phyloP scores from a whole-genome alignment of 92 coral and sea anemone species.

The Paramuricea clavata region DNA sequence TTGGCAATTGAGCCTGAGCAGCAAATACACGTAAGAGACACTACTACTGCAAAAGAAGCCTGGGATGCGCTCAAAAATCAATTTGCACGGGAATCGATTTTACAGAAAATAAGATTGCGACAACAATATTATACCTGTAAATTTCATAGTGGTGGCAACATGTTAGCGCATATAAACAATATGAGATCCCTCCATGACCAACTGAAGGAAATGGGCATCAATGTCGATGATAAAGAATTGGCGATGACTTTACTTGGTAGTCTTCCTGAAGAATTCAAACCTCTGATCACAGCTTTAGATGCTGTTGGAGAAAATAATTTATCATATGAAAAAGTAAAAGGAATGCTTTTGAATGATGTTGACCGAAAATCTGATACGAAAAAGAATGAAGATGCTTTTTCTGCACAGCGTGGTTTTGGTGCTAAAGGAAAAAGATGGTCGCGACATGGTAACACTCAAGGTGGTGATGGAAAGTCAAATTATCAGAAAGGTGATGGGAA shows the following conservation, averaged over 20 bases:
- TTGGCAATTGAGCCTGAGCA: neutral
- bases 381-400: conserved; percentile 40
- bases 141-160: too few species aligned
- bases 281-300: conserved; percentile 42
- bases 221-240: conserved; percentile 41
- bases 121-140: conserved; percentile 14
- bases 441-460: neutral
- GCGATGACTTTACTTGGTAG: conserved; percentile 34
- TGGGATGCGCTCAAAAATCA: conserved; percentile 40
- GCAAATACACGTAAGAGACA: neutral
- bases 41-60: conserved; percentile 38
- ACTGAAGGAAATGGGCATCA: conserved; percentile 41
- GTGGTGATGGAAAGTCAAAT: conserved; percentile 8
- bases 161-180: conserved; percentile 35
- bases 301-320: conserved; percentile 20
- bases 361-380: conserved; percentile 37
- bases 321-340: neutral
- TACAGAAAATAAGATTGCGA: conserved; percentile 35
- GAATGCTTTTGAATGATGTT: conserved; percentile 47
- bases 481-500: too few species aligned
- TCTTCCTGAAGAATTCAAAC: conserved; percentile 32
- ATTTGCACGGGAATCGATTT: conserved; percentile 41
- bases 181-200: conserved; percentile 48
- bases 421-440: neutral
- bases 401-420: neutral